Evolutionary conservation across 2,888 invertebrate genomes (phyloP), one percentile per base, ranked within the genome.

Genomic region (Meganola albula): DNA sequence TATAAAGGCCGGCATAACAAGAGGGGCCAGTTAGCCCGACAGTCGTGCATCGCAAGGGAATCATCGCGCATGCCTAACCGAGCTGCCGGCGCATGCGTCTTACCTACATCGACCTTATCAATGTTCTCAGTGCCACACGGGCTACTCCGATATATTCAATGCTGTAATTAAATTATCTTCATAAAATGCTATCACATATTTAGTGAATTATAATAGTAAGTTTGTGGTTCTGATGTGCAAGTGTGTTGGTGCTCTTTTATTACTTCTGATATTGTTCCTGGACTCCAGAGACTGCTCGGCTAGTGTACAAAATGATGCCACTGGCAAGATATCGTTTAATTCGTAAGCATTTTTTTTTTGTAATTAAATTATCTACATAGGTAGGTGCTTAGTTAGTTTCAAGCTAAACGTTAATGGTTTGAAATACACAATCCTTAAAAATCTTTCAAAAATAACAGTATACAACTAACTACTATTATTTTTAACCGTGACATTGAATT

Each of bases 221-320:
- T 53, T 65, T 61, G 71, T 72, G 70, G 64, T 67, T 82, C 83
- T 80, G 73, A 85, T 85, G 85, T 83, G 66, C 75, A 73, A 77
- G 73, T 69, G 67, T 58, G 60, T 65, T 53, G 61, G 70, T 53
- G 53, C 63, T 27, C 60, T 66, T 44, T 62, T 76, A 44, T 52
- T 82, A 37, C 57, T 83, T 41, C 61, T 85, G 44, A 59, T 80
- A 37, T 55, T 82, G 57, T 78, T 68, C 56, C 68, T 83, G 54
- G 76, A 83, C 51, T 77, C 75, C 59, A 72, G 73, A 63, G 74
- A 82, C 60, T 84, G 82, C 58, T 73, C 76, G 28, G 77, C 77
- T 43, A 84, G 70, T 60, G 68, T 64, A 49, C 80, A 82, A 53
- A 59, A 82, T 74, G 82, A 84, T 44, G 58, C 67, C 45, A 36